Evolutionary conservation across 1,140 invertebrate genomes (phyloP).

Genomic region (Diachasmimorpha longicaudata): DNA sequence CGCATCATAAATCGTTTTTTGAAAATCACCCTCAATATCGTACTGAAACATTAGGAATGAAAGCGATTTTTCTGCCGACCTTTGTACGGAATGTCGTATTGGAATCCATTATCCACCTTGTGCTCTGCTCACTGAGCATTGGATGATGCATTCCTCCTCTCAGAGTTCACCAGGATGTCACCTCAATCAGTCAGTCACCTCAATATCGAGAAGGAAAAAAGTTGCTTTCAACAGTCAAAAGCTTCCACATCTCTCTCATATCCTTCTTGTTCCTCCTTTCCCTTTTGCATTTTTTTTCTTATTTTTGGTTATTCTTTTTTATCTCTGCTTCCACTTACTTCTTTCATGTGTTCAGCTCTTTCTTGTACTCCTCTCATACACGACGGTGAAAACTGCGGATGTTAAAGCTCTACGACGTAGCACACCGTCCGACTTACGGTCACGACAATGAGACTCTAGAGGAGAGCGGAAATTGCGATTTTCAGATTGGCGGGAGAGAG

Average conservation of each 20-base stretch:
- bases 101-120: not conserved
- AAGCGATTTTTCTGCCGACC: no score
- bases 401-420: not conserved
- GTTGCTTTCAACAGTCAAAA: not conserved
- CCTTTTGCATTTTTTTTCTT: not conserved
- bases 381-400: not conserved
- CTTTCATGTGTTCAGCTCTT: not conserved
- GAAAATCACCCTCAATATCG: no score
- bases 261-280: not conserved
- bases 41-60: no score
- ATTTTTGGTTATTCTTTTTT: not conserved
- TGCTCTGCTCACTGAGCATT: not conserved
- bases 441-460: conserved; percentile 10
- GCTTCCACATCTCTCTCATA: not conserved
- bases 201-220: not conserved
- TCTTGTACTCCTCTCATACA: not conserved
- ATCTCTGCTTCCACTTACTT: not conserved
- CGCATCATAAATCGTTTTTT: no score
- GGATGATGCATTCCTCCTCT: not conserved
- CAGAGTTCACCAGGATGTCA: not conserved
- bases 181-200: not conserved
- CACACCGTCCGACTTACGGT: not conserved
- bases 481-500: conserved; percentile 15
- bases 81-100: not conserved
- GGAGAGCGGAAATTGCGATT: conserved; percentile 28